A percentile compares a stretch with the other conserved stretches of the same genome.
phyloP scores from a whole-genome alignment of 53 echinoderm and acorn worm species.

The Echinarachnius parma region DNA sequence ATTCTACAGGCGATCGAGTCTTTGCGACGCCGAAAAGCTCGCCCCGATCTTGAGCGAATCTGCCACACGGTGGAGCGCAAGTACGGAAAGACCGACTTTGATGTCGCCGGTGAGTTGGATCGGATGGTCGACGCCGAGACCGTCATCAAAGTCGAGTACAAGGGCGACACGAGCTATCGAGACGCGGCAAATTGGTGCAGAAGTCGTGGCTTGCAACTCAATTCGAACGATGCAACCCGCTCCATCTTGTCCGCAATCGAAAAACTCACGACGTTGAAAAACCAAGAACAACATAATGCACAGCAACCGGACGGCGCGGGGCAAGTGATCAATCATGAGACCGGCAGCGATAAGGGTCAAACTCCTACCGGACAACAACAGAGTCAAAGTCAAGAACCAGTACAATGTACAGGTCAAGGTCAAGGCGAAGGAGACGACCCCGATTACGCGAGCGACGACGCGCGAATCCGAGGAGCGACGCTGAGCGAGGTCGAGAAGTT shows the following conservation, averaged over 20 bases:
- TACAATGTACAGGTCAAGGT: too few species aligned
- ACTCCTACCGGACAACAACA: too few species aligned
- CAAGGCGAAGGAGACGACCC: background rate
- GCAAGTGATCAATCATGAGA: too few species aligned
- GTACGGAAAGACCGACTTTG: slow-evolving; percentile 69
- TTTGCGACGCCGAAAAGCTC: slow-evolving; percentile 86
- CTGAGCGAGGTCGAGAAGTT: slow-evolving; percentile 72
- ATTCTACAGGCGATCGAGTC: slow-evolving; percentile 90
- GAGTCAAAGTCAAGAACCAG: slow-evolving; percentile 3
- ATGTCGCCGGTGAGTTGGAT: slow-evolving; percentile 80
- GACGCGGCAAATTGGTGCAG: slow-evolving; percentile 91
- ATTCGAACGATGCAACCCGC: slow-evolving; percentile 72
- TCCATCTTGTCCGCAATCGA: slow-evolving; percentile 66
- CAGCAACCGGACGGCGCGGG: background rate
- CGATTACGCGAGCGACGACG: background rate
- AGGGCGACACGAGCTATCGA: slow-evolving; percentile 94
- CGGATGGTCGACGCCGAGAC: slow-evolving; percentile 83
- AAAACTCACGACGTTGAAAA: slow-evolving; percentile 49
- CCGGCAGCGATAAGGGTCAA: background rate
- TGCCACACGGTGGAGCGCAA: slow-evolving; percentile 96
- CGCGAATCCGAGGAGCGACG: slow-evolving; percentile 29
- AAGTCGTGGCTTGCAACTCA: slow-evolving; percentile 80
- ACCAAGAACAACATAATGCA: slow-evolving; percentile 32
- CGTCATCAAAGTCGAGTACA: slow-evolving; percentile 94
- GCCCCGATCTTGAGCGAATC: slow-evolving; percentile 97